phyloP scores from a whole-genome alignment of 2,888 invertebrate genomes.

The Orthosia gothica region DNA sequence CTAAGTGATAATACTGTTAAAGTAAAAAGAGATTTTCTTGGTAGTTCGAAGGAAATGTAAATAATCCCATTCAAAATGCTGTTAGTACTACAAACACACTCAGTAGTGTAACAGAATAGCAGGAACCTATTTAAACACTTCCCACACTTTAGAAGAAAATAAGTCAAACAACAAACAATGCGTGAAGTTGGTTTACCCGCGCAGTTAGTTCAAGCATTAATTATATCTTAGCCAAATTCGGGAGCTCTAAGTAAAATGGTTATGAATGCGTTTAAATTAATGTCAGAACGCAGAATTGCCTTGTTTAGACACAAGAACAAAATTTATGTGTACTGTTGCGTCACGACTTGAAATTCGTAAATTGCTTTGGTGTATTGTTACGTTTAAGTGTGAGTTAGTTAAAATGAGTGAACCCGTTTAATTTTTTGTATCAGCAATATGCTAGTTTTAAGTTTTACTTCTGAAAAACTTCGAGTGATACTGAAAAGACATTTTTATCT shows the following conservation, averaged over 20 bases:
- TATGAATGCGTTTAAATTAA: constrained; percentile 78
- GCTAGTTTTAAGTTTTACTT: background rate
- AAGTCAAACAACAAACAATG: constrained; percentile 46
- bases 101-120: constrained; percentile 15
- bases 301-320: constrained; percentile 71
- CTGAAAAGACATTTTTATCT: no score
- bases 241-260: constrained; percentile 64
- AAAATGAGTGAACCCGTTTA: constrained; percentile 11
- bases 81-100: constrained; percentile 24
- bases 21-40: background rate
- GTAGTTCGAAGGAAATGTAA: constrained; percentile 20
- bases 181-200: constrained; percentile 33
- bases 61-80: background rate
- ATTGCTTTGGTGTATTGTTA: constrained; percentile 57
- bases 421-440: background rate
- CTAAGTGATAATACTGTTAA: background rate
- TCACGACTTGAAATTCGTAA: constrained; percentile 55
- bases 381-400: constrained; percentile 27
- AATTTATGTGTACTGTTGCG: constrained; percentile 71
- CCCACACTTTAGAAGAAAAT: constrained; percentile 37
- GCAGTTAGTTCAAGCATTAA: constrained; percentile 55
- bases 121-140: constrained; percentile 26
- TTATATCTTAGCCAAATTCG: constrained; percentile 64
- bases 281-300: constrained; percentile 80
- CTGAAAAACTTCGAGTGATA: no score